Conservation (phyloP, 2,888 invertebrate species). For the Apamea anceps region DNA sequence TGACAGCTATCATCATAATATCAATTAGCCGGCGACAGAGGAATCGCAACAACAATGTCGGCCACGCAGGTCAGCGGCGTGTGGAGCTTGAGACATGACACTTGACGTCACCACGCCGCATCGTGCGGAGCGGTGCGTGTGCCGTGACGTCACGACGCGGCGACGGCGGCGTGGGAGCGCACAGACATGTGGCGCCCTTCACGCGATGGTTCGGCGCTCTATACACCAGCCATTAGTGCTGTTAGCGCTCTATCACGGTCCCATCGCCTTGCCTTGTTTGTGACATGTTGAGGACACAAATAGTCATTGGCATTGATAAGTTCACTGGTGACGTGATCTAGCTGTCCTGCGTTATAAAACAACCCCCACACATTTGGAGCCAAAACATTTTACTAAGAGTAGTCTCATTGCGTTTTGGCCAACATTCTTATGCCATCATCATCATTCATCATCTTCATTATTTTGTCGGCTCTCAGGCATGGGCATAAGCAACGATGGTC, state of each 20-base stretch:
- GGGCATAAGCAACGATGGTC: background rate
- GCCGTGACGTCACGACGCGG: slow-evolving; percentile 11
- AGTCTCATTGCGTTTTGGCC: background rate
- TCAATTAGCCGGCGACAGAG: slow-evolving; percentile 6
- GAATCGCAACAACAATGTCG: background rate
- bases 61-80: background rate
- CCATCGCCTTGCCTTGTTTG: slow-evolving; percentile 9
- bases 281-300: background rate
- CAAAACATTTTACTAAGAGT: background rate
- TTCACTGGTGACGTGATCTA: background rate
- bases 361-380: background rate
- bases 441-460: no score
- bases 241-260: background rate
- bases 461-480: no score
- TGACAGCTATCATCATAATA: slow-evolving; percentile 3
- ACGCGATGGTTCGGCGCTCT: background rate
- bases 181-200: slow-evolving; percentile 36
- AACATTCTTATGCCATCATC: no score
- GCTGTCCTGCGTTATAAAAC: background rate
- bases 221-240: background rate
- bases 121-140: background rate
- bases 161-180: slow-evolving; percentile 18
- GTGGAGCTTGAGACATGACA: background rate
- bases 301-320: background rate
- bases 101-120: background rate